Evolutionary conservation across 1,140 invertebrate species (phyloP).

Genomic region (Neodiprion pinetum): DNA sequence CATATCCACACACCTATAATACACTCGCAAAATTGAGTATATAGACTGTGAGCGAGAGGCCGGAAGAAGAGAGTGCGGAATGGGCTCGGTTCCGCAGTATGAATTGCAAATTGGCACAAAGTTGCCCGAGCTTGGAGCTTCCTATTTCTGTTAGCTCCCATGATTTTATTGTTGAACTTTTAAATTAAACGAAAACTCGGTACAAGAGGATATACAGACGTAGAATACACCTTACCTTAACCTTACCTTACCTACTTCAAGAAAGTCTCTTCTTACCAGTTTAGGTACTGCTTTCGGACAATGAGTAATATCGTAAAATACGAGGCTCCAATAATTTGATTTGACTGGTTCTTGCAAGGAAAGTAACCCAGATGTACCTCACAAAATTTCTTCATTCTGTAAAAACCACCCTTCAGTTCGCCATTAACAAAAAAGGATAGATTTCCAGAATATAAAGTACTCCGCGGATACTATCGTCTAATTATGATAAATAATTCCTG

Average conservation of each 20-base stretch:
- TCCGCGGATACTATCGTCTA: too few species aligned
- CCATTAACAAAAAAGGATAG: too few species aligned
- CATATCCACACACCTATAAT: too few species aligned
- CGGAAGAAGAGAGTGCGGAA: neutral
- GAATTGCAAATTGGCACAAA: constrained; percentile 3
- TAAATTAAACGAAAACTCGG: neutral
- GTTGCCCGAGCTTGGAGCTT: neutral
- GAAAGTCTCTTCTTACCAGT: neutral
- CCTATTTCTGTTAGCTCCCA: constrained; percentile 4
- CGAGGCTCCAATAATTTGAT: neutral
- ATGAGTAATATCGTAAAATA: neutral
- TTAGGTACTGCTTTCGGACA: neutral
- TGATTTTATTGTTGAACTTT: constrained; percentile 3
- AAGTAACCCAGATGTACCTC: neutral
- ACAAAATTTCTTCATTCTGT: too few species aligned
- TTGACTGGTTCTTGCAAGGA: neutral
- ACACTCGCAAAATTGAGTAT: neutral
- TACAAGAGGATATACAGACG: neutral
- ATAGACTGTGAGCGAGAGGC: neutral
- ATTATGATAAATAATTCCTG: too few species aligned
- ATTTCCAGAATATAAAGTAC: too few species aligned
- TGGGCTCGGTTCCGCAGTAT: neutral
- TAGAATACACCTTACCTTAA: neutral
- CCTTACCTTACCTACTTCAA: neutral
- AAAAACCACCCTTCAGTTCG: too few species aligned